These are phyloP conservation scores for Augochlorella aurata DNA, from an alignment of 2,888 invertebrate genomes.

Conservation along the genomic window DNA sequence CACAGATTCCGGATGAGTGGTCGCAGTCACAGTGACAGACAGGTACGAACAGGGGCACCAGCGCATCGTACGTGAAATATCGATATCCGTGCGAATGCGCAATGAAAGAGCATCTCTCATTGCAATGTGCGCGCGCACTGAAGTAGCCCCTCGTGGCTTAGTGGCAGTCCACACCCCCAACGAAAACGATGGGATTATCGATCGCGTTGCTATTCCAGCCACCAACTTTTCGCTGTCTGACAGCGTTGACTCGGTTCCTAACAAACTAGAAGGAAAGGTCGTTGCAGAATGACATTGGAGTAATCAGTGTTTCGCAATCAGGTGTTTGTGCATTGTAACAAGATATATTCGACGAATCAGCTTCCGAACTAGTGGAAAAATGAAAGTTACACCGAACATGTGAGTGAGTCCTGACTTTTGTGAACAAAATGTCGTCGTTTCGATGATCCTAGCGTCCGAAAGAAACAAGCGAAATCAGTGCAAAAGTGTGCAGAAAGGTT, in stretches of 20 bases:
- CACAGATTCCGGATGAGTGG: background rate
- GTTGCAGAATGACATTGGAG: background rate
- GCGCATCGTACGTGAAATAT: constrained; percentile 38
- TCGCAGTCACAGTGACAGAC: background rate
- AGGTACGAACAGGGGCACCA: background rate
- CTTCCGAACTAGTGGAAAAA: constrained; percentile 15
- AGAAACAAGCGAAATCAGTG: too few species aligned
- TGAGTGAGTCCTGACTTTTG: constrained; percentile 20
- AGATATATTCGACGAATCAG: too few species aligned
- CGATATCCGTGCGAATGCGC: constrained; percentile 61
- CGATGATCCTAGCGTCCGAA: background rate
- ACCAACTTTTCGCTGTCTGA: constrained; percentile 52
- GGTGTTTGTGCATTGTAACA: constrained; percentile 23
- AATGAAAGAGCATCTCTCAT: constrained; percentile 26
- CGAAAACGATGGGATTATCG: constrained; percentile 60
- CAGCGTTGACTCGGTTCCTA: constrained; percentile 25
- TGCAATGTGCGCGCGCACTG: constrained; percentile 63
- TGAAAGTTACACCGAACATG: constrained; percentile 27
- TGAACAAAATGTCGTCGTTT: background rate
- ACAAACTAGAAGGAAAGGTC: constrained; percentile 3
- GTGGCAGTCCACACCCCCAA: constrained; percentile 61
- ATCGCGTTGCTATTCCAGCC: constrained; percentile 57
- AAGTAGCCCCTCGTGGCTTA: constrained; percentile 53
- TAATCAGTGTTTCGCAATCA: background rate
- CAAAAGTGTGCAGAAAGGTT: background rate